Percentiles rank a stretch among this genome's conserved stretches.
These are phyloP conservation scores for Frieseomelitta varia DNA, from an alignment of 1,140 invertebrate species.

Conservation along the genomic window DNA sequence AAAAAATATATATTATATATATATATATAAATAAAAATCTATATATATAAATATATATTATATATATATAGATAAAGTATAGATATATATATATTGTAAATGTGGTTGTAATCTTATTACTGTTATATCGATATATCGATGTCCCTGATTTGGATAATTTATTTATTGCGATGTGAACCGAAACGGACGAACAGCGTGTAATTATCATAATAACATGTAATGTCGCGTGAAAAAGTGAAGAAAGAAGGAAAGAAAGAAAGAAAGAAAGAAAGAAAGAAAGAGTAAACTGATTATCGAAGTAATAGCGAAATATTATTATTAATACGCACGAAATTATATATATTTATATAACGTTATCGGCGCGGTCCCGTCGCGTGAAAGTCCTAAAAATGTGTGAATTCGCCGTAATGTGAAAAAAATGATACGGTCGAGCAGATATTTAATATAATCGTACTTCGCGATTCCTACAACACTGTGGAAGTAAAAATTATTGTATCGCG, in stretches of 20 bases:
- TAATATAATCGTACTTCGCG: slow-evolving; percentile 50
- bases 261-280: background rate
- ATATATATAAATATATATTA: slow-evolving; percentile 29
- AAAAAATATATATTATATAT: slow-evolving; percentile 61
- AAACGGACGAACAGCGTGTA: slow-evolving; percentile 70
- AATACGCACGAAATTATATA: slow-evolving; percentile 71
- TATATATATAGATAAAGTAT: slow-evolving; percentile 48
- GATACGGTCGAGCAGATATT: slow-evolving; percentile 64
- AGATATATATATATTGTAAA: slow-evolving; percentile 70
- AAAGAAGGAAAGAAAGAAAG: background rate
- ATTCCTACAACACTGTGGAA: slow-evolving; percentile 50
- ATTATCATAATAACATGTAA: slow-evolving; percentile 56
- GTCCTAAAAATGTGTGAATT: slow-evolving; percentile 49
- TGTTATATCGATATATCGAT: slow-evolving; percentile 69
- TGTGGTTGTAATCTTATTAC: slow-evolving; percentile 73
- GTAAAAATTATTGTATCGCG: slow-evolving; percentile 51
- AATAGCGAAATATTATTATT: slow-evolving; percentile 71
- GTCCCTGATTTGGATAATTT: slow-evolving; percentile 77
- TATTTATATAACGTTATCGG: slow-evolving; percentile 65
- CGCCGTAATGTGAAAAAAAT: slow-evolving; percentile 13
- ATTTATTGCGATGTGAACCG: slow-evolving; percentile 75
- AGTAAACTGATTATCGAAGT: slow-evolving; percentile 39
- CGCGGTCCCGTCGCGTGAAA: slow-evolving; percentile 52
- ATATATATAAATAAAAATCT: slow-evolving; percentile 66
- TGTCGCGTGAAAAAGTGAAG: slow-evolving; percentile 25